Base-by-base conservation (phyloP, 2,113 vertebrate species). In the Piprites chloris region DNA sequence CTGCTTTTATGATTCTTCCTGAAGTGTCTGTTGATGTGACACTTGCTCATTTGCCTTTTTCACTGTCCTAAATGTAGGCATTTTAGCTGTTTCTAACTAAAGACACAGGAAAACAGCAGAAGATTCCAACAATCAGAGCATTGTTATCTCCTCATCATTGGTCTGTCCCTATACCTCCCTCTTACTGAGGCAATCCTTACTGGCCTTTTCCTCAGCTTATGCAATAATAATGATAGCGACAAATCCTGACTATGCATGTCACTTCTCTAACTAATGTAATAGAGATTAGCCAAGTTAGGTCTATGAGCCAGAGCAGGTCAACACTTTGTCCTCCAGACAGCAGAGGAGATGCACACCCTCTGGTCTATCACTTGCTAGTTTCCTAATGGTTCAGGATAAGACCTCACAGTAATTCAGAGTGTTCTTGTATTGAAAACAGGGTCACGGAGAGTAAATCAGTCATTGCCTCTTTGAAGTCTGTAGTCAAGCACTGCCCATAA, bases 21-120 rank as follows among this genome's bases (percentile, higher is more conserved):
- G 90, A 97, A 90, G 68, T 87, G 73, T 93, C 95, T 95, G 90
- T 95, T 96, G 89, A 92, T 97, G 80, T 96, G 95, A 93, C 68
- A 80, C 95, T 97, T 96, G 61, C 87, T 97, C 75, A 78, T 81
- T 95, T 97, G 95, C 80, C 83, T 97, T 96, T 97, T 97, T 93
- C 78, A 69, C 55, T 94, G 61, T 96, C 93, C 77, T 93, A 94
- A 87, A 92, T 87, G 82, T 94, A 96, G 92, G 58, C 79, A 69
- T 93, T 97, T 95, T 78, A 76, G 46, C 87, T 92, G 62, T 96
- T 95, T 97, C 94, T 95, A 93, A 81, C 96, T 96, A 87, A 96
- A 97, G 92, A 90, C 79, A 84, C 68, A 73, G 79, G 50, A 68
- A 84, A 94, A 73, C 28, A 92, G 69, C 61, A 79, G 49, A 80